Evolutionary conservation across 2,113 vertebrate genomes (phyloP).

Genomic region (Peromyscus polionotus): DNA sequence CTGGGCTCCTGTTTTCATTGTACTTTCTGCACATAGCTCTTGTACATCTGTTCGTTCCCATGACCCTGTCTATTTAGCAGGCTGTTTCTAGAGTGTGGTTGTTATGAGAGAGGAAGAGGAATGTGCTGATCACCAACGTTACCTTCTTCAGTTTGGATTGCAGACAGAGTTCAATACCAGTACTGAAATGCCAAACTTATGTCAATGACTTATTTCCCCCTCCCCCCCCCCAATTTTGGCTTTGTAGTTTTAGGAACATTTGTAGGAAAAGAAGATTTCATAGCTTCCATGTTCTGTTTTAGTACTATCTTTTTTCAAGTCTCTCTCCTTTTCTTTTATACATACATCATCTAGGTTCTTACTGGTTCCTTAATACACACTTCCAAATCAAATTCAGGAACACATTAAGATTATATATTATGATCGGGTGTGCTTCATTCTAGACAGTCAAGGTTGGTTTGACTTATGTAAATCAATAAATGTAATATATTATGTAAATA

Average conservation of each 20-base stretch:
- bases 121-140: background rate
- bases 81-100: background rate
- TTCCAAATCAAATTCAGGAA: background rate
- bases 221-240: background rate
- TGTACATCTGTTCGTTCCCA: background rate
- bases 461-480: background rate
- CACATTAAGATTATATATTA: background rate
- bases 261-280: background rate
- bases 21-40: background rate
- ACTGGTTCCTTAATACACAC: background rate
- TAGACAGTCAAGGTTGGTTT: background rate
- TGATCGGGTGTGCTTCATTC: background rate
- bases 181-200: background rate
- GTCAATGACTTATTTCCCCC: background rate
- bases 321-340: background rate
- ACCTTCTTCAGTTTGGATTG: background rate
- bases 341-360: background rate
- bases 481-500: background rate
- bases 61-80: background rate
- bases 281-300: background rate
- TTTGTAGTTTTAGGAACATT: conserved; percentile 39
- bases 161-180: background rate
- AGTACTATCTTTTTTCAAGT: background rate
- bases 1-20: background rate
- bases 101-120: background rate